Evolutionary conservation across 2,888 invertebrate genomes (phyloP), one percentile per base, ranked within the genome.

Genomic region (Dynastes grantii): DNA sequence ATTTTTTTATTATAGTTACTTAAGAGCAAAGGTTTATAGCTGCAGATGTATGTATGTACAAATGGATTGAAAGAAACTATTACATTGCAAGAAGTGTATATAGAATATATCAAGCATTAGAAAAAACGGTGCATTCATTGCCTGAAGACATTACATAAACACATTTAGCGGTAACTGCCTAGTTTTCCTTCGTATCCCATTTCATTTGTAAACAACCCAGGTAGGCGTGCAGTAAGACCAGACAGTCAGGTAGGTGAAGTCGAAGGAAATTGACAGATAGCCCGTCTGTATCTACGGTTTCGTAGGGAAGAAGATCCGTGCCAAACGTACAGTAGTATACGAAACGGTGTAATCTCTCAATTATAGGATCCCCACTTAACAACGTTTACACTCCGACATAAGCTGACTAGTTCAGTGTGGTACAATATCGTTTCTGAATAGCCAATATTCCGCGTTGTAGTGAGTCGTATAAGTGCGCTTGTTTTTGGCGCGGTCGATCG

Each of bases 201-300:
- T 55, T 55, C 55, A 11, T 55, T n/a, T 40, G 65, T 40, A 65
- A 65, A 65, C 65, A 65, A 37, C 45, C 45, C 45, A 45, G 45
- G 45, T 45, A 45, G 11, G 11, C 45, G 45, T 11, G 8, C 45
- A 8, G 11, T 8, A 45, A 45, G 45, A 45, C 45, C 16, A 55
- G 55, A 22, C 22, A 65, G 29, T n/a, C 37, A 22, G 40, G 16
- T 37, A 65, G 65, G 40, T 65, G n/a, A 65, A 63, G 63, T 16
- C 45, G 45, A 45, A 65, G 37, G 4, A 65, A 65, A 65, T 65
- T 65, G 65, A 65, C 65, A 65, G 16, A 65, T 40, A 32, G 65
- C 16, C 65, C 8, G 40, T 40, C 29, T 37, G 22, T 22, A 45
- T 1, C 8, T 11, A 11, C 45, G 8, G 9, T 11, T 45, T 9